These are phyloP conservation scores for Ptilonorhynchus violaceus DNA, from an alignment of 2,113 vertebrate species.

Conservation along the genomic window DNA sequence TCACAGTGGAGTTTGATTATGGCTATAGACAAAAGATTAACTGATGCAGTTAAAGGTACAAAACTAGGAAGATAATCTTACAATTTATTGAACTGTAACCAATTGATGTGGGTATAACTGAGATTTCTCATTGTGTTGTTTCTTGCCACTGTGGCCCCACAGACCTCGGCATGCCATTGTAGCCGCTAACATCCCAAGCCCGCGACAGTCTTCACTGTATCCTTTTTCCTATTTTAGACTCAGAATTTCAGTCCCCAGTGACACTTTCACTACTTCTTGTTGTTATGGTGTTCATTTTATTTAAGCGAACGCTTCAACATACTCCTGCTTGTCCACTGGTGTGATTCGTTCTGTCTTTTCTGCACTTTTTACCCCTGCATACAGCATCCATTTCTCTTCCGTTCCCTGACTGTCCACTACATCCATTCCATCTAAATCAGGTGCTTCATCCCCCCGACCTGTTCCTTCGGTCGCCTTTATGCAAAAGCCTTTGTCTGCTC, in stretches of 20 bases:
- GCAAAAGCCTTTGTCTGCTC: not conserved
- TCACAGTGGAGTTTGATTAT: not conserved
- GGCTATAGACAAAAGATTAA: not conserved
- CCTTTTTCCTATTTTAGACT: not conserved
- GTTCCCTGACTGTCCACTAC: not conserved
- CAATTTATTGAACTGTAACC: not conserved
- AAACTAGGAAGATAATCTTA: not conserved
- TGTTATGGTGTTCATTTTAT: not conserved
- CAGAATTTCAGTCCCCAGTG: not conserved
- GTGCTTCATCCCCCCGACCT: not conserved
- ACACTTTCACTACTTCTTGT: not conserved
- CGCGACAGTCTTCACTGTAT: not conserved
- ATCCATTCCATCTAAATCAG: not conserved
- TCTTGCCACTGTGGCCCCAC: not conserved
- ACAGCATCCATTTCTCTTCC: not conserved
- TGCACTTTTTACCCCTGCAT: too few relatives aligned
- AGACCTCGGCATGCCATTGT: not conserved
- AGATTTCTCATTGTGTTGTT: not conserved
- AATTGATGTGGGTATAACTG: accelerated
- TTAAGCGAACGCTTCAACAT: not conserved
- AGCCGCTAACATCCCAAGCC: not conserved
- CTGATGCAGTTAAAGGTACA: not conserved
- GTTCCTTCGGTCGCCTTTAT: not conserved
- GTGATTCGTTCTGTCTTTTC: not conserved
- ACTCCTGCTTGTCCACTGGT: accelerated